Conservation (phyloP, 35 echinoderm and acorn worm genomes). For the Diadema setosum region DNA sequence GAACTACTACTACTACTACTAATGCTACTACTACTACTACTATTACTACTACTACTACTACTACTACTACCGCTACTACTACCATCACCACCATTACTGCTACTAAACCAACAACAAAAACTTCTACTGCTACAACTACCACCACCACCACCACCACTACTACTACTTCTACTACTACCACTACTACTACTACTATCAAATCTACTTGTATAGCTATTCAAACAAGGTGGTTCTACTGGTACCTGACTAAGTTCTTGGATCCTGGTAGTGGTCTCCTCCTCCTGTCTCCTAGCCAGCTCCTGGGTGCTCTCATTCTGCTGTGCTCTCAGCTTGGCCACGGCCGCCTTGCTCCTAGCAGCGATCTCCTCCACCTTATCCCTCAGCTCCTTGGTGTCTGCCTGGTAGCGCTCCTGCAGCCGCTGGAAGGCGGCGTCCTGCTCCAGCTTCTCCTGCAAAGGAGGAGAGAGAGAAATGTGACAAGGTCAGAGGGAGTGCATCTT, state of each 20-base stretch:
- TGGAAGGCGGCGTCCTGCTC: constrained; percentile 66
- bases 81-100: too few relatives aligned
- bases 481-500: neutral
- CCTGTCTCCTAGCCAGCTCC: constrained; percentile 58
- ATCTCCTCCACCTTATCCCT: constrained; percentile 87
- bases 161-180: too few relatives aligned
- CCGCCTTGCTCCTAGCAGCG: constrained; percentile 57
- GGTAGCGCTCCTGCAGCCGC: constrained; percentile 71
- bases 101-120: too few relatives aligned
- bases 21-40: too few relatives aligned
- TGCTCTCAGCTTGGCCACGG: constrained; percentile 70
- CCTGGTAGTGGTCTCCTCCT: constrained; percentile 46
- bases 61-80: too few relatives aligned
- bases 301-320: constrained; percentile 55
- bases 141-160: too few relatives aligned
- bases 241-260: constrained; percentile 70
- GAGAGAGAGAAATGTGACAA: neutral
- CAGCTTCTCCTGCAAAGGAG: constrained; percentile 60
- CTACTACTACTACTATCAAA: too few relatives aligned
- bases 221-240: neutral
- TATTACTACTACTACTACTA: too few relatives aligned
- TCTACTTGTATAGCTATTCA: neutral
- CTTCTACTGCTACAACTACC: too few relatives aligned
- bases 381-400: constrained; percentile 63
- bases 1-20: too few relatives aligned